phyloP scores from a whole-genome alignment of 2,113 vertebrate species.

The Labrus mixtus region DNA sequence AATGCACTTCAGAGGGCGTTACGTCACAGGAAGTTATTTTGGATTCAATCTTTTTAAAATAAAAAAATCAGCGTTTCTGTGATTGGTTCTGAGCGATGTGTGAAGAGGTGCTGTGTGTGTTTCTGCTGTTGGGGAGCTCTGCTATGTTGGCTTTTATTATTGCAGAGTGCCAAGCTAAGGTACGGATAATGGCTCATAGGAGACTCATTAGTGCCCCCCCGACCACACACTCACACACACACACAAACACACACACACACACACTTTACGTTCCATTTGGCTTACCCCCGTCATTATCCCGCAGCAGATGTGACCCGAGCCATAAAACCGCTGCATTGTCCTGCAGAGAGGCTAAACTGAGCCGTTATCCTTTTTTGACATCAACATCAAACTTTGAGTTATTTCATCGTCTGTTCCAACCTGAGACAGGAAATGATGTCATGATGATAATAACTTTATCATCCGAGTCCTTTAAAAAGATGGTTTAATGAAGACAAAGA shows the following conservation, averaged over 20 bases:
- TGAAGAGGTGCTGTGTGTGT: background rate
- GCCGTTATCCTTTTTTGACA: constrained; percentile 18
- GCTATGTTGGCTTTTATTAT: constrained; percentile 69
- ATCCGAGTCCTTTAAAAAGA: too few species aligned
- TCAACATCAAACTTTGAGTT: constrained; percentile 38
- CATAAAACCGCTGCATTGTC: constrained; percentile 72
- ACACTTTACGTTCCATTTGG: constrained; percentile 79
- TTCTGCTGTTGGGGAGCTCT: constrained; percentile 46
- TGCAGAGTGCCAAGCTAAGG: constrained; percentile 64
- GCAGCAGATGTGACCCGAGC: constrained; percentile 79
- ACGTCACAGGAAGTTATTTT: too few species aligned
- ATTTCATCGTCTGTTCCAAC: background rate
- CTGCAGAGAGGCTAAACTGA: constrained; percentile 46
- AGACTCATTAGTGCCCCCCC: constrained; percentile 74
- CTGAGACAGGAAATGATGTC: too few species aligned
- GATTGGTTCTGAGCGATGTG: too few species aligned
- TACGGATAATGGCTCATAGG: constrained; percentile 75
- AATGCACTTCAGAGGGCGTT: too few species aligned
- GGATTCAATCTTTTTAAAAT: too few species aligned
- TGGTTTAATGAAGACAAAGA: too few species aligned
- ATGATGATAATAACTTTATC: too few species aligned
- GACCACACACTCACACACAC: constrained; percentile 13
- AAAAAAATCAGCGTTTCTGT: too few species aligned
- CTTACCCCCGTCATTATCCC: constrained; percentile 78
- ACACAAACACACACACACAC: too few species aligned